Conservation (phyloP, 2,113 vertebrate species). For the Phrynosoma blainvillii region DNA sequence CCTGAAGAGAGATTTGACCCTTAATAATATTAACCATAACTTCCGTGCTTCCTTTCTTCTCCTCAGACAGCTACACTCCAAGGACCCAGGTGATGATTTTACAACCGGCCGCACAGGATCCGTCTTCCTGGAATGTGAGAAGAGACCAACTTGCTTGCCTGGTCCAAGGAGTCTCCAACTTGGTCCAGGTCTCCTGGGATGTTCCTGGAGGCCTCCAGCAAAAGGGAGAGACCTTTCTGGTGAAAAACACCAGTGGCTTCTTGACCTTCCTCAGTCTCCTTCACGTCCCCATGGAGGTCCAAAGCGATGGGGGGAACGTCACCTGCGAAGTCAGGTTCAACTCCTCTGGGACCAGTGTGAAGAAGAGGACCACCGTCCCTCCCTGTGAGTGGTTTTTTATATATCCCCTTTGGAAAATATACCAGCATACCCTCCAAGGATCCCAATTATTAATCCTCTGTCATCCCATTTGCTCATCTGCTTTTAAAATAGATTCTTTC, state of each 20-base stretch:
- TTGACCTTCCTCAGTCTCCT: not conserved
- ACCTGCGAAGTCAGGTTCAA: slow-evolving; percentile 15
- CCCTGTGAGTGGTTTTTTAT: not conserved
- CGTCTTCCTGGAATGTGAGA: not conserved
- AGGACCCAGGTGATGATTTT: not conserved
- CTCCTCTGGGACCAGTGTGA: not conserved
- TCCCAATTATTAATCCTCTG: too few relatives aligned
- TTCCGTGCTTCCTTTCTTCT: too few relatives aligned
- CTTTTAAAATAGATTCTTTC: too few relatives aligned
- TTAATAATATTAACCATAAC: too few relatives aligned
- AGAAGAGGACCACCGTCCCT: not conserved
- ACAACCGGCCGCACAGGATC: not conserved
- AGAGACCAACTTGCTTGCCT: not conserved
- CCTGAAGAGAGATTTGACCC: too few relatives aligned
- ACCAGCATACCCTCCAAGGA: too few relatives aligned
- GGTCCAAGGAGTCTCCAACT: slow-evolving; percentile 7
- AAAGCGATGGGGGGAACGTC: not conserved
- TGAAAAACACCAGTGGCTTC: not conserved
- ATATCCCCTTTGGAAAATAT: not conserved
- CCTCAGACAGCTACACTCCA: not conserved
- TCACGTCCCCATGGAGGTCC: not conserved
- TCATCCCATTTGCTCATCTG: too few relatives aligned
- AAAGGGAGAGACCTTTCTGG: not conserved
- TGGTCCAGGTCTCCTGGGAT: not conserved
- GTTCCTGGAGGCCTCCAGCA: not conserved